Evolutionary conservation across 2,888 invertebrate species (phyloP), one percentile per base, ranked within the genome.

Genomic region (Byasa hedistus): DNA sequence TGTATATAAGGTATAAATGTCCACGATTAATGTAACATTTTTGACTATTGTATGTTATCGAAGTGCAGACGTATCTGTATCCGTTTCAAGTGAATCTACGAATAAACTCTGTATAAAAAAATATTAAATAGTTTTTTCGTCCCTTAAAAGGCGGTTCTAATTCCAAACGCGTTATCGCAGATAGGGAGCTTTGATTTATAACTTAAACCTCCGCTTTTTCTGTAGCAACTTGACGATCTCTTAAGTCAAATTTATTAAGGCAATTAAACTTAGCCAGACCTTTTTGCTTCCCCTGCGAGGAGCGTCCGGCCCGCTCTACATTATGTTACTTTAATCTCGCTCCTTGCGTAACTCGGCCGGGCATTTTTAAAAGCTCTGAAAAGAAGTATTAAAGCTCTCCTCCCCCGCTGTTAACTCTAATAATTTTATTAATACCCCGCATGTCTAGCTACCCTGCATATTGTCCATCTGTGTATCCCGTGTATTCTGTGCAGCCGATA

Each of bases 201-300:
- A 54, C 39, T 17, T 24, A 19, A 39, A 39, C 54, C 55, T 32
- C 24, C 22, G 7, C 54, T 54, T 61, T 54, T 59, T 39, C 3
- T 61, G 52, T n/a, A 55, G 17, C n/a, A 39, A 39, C 61, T 39
- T 55, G 24, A 61, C 55, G n/a, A 27, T 23, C 23, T 24, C 36
- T 39, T 61, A 55, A 61, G 61, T 55, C 55, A 61, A 61, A 61
- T 61, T 61, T 55, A 61, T 55, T 61, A 55, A 36, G 39, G 39
- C 61, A 55, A 61, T 61, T 61, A 39, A 36, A 61, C 54, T 51
- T 32, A 61, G 61, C 52, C 21, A 27, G 36, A 54, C 8, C 36
- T 22, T 61, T 61, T 61, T 61, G 32, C 32, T 21, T 52, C 52
- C 52, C 21, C 36, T 36, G 54, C n/a, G 12, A 54, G 22, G 21